Evolutionary conservation across 2,888 invertebrate genomes (phyloP).

Genomic region (Lithodes maja): DNA sequence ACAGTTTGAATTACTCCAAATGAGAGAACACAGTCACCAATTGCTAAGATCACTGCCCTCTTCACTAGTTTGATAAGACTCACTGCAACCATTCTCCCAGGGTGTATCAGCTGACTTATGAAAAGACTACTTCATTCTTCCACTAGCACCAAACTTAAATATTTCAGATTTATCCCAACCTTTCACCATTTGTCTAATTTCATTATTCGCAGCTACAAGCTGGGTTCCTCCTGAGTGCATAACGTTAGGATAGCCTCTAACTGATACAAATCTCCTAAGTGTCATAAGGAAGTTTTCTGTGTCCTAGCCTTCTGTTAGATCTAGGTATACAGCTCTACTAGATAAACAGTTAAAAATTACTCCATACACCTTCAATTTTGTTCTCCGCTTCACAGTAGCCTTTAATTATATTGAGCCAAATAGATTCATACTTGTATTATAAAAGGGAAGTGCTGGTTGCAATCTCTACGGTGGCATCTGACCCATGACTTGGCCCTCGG

Average conservation of each 20-base stretch:
- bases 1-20: conserved; percentile 11
- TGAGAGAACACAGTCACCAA: background rate
- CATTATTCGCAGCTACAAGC: conserved; percentile 1
- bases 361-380: background rate
- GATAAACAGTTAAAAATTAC: conserved; percentile 13
- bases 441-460: conserved; percentile 5
- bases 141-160: background rate
- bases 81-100: background rate
- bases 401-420: background rate
- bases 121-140: conserved; percentile 15
- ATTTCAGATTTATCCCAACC: background rate
- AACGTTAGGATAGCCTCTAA: background rate
- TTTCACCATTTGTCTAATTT: background rate
- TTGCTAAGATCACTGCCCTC: background rate
- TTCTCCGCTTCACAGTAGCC: conserved; percentile 9
- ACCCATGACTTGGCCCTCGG: conserved; percentile 2
- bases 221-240: conserved; percentile 18
- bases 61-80: conserved; percentile 10
- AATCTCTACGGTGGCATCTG: conserved; percentile 10
- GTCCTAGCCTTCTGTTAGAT: conserved; percentile 16
- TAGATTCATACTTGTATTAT: background rate
- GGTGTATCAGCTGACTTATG: conserved; percentile 18
- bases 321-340: background rate
- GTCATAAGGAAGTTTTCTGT: background rate
- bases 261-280: background rate